Evolutionary conservation across 2,888 invertebrate species (phyloP).

Genomic region (Ligdia adustata): DNA sequence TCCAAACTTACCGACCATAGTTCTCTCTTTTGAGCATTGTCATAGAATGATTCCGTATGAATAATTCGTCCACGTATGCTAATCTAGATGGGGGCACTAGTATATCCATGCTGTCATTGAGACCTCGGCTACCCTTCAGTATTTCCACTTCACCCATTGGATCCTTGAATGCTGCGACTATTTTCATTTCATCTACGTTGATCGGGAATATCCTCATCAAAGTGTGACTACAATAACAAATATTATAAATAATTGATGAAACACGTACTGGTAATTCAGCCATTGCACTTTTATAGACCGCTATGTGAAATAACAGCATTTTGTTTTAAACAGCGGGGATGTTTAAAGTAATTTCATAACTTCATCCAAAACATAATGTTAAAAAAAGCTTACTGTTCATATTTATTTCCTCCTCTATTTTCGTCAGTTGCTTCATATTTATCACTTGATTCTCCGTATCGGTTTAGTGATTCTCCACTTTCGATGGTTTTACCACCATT

Average conservation of each 20-base stretch:
- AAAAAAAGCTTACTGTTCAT: neutral
- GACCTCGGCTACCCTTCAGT: slow-evolving; percentile 58
- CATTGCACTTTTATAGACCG: too few species aligned
- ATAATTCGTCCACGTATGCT: slow-evolving; percentile 45
- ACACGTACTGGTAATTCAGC: too few species aligned
- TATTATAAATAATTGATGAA: too few species aligned
- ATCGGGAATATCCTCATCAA: slow-evolving; percentile 57
- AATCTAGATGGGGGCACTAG: slow-evolving; percentile 56
- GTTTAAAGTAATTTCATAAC: too few species aligned
- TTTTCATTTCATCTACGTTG: slow-evolving; percentile 48
- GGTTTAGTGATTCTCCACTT: too few species aligned
- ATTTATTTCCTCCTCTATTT: too few species aligned
- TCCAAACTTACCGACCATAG: slow-evolving; percentile 63
- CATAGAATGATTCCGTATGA: slow-evolving; percentile 35
- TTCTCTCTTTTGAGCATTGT: slow-evolving; percentile 30
- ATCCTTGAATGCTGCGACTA: slow-evolving; percentile 46
- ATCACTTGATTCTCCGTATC: too few species aligned
- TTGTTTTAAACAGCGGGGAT: too few species aligned
- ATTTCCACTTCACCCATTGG: slow-evolving; percentile 54
- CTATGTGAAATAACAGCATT: too few species aligned
- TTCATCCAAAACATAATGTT: too few species aligned
- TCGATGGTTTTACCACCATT: too few species aligned
- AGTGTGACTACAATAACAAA: slow-evolving; percentile 58
- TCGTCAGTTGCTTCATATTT: too few species aligned
- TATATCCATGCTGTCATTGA: slow-evolving; percentile 67